Conservation (phyloP, 1,140 invertebrate genomes). For the Eurytemora carolleeae region DNA sequence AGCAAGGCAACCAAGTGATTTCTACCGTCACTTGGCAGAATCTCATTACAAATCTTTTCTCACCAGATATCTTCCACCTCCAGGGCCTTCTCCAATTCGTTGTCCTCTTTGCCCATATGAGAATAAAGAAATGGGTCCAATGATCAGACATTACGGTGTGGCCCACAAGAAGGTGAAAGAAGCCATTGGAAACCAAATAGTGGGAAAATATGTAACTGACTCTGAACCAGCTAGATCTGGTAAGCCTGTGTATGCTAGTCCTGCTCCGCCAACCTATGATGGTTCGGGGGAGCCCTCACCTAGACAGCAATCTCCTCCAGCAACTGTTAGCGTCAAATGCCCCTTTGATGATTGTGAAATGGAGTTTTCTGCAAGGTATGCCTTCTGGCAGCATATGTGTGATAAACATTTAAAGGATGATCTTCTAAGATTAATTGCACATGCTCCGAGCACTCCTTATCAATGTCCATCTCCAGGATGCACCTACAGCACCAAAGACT, state of each 20-base stretch:
- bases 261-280: no score
- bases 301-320: not conserved
- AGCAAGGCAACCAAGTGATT: slow-evolving; percentile 4
- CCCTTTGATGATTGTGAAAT: slow-evolving; percentile 12
- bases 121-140: slow-evolving; percentile 5
- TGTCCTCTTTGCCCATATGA: slow-evolving; percentile 6
- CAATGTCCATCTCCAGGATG: slow-evolving; percentile 1
- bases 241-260: no score
- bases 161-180: slow-evolving; percentile 7
- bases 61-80: not conserved
- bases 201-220: slow-evolving; percentile 10
- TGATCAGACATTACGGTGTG: slow-evolving; percentile 9
- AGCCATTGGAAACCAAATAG: not conserved
- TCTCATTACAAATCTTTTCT: slow-evolving; percentile 7
- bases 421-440: not conserved
- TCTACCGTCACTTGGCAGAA: slow-evolving; percentile 9
- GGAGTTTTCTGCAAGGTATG: slow-evolving; percentile 2
- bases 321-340: slow-evolving; percentile 7
- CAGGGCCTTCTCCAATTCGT: not conserved
- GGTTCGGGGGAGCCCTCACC: no score
- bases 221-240: no score
- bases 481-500: slow-evolving; percentile 7
- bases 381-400: slow-evolving; percentile 12
- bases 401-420: slow-evolving; percentile 13
- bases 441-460: not conserved